Evolutionary conservation across 2,797 vertebrate species (phyloP).

Genomic region (Chelonia mydas): DNA sequence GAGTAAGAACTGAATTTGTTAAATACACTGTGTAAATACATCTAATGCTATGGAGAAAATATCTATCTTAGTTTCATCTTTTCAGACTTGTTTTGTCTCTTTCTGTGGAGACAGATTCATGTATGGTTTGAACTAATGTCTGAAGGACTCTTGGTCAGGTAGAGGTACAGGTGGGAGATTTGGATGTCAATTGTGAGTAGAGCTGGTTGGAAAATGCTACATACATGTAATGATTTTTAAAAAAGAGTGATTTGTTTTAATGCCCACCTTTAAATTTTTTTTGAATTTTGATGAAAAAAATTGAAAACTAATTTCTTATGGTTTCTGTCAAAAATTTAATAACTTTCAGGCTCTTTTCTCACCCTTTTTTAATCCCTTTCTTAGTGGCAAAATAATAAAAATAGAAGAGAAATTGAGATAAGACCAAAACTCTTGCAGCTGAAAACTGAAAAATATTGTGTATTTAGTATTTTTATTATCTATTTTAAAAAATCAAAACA

Average conservation of each 20-base stretch:
- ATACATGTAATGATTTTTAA: neutral
- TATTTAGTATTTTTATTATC: neutral
- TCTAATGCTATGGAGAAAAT: too few species aligned
- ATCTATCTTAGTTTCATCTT: too few species aligned
- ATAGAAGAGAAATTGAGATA: neutral
- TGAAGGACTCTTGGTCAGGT: neutral
- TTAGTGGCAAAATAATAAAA: neutral
- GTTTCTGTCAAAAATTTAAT: too few species aligned
- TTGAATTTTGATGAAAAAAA: too few species aligned
- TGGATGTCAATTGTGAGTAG: neutral
- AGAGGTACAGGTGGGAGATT: neutral
- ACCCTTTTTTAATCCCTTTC: neutral
- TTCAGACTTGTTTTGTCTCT: neutral
- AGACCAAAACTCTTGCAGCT: neutral
- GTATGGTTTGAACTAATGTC: neutral
- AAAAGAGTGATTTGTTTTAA: neutral
- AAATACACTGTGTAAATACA: too few species aligned
- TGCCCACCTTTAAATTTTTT: too few species aligned
- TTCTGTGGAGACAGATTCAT: neutral
- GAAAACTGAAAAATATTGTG: neutral
- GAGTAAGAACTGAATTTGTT: too few species aligned
- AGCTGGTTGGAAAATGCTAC: neutral
- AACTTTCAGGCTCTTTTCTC: neutral
- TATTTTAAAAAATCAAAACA: too few species aligned
- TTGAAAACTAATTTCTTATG: too few species aligned